A percentile compares a stretch with the other conserved stretches of the same genome.
Evolutionary conservation across 2,888 invertebrate genomes (phyloP).

Genomic region (Celastrina argiolus): DNA sequence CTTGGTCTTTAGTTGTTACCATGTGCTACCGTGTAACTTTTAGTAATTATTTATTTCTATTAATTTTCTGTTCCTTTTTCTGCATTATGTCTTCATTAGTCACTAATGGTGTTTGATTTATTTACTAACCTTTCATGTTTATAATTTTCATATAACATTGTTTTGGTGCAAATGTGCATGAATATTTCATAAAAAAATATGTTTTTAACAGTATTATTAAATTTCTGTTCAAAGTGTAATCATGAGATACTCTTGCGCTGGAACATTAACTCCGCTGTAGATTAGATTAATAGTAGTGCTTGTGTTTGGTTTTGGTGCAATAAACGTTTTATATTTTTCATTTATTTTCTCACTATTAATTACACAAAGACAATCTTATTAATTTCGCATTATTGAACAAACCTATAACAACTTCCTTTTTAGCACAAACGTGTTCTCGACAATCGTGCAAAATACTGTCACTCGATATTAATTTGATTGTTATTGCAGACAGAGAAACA

Average conservation of each 20-base stretch:
- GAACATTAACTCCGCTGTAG: not conserved
- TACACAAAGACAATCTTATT: not conserved
- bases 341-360: not conserved
- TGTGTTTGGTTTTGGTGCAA: slow-evolving; percentile 9
- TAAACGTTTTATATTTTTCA: not conserved
- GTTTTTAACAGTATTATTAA: not conserved
- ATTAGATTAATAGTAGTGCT: slow-evolving; percentile 10
- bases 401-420: not conserved
- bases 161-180: not conserved
- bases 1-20: too few relatives aligned
- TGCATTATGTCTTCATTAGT: too few relatives aligned
- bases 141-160: not conserved
- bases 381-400: not conserved
- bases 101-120: not conserved
- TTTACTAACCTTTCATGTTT: not conserved
- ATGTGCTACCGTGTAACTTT: too few relatives aligned
- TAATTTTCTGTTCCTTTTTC: not conserved
- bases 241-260: not conserved
- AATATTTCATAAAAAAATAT: too few relatives aligned
- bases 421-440: too few relatives aligned
- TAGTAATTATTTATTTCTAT: not conserved
- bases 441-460: not conserved
- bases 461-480: too few relatives aligned
- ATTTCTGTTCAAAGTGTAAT: not conserved
- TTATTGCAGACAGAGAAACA: too few relatives aligned